These are phyloP conservation scores for Siphamia tubifer DNA, from an alignment of 2,113 vertebrate genomes.

Conservation along the genomic window DNA sequence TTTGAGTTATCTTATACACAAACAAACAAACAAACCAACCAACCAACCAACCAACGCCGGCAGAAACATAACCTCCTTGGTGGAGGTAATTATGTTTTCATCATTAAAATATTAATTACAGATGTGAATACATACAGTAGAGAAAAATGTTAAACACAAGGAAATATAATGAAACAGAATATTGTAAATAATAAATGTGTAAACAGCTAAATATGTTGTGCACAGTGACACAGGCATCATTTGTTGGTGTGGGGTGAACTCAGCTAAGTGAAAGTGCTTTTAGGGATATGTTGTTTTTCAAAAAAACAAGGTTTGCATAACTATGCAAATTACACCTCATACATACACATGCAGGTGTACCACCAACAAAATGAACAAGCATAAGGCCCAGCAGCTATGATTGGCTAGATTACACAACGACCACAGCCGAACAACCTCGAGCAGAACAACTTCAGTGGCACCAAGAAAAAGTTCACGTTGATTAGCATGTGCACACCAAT, in stretches of 20 bases:
- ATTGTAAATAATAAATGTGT: no score
- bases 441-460: conserved; percentile 5
- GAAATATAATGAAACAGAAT: no score
- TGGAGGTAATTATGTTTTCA: no score
- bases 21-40: no score
- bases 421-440: not conserved
- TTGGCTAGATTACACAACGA: conserved; percentile 27
- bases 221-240: not conserved
- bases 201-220: no score
- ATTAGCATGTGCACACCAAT: not conserved
- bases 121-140: no score
- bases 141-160: no score
- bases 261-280: conserved; percentile 11
- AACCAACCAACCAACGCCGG: no score
- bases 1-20: no score
- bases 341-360: conserved; percentile 25
- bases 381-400: not conserved
- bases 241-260: conserved; percentile 23
- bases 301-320: conserved; percentile 41
- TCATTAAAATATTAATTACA: no score
- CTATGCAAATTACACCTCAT: conserved; percentile 52
- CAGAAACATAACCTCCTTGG: no score
- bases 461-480: conserved; percentile 4
- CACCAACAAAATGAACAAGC: conserved; percentile 24
- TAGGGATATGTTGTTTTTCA: conserved; percentile 41